A percentile compares a stretch with the other conserved stretches of the same genome.
Evolutionary conservation across 2,888 invertebrate species (phyloP).

Genomic region (Hypomecis punctinalis): DNA sequence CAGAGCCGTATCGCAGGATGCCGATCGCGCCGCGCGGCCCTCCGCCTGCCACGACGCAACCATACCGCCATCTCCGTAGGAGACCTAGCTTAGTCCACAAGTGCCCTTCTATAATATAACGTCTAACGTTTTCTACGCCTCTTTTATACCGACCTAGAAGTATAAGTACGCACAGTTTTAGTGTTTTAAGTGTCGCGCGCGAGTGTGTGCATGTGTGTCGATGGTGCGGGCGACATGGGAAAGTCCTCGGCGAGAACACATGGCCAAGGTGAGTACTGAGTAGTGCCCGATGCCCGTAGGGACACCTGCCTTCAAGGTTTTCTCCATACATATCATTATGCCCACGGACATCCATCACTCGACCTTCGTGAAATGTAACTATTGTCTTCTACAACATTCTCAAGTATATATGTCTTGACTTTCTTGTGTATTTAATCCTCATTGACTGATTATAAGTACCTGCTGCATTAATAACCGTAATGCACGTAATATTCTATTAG

Average conservation of each 20-base stretch:
- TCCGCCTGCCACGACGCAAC: constrained; percentile 78
- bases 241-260: constrained; percentile 86
- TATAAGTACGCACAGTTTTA: constrained; percentile 77
- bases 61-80: constrained; percentile 78
- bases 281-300: constrained; percentile 52
- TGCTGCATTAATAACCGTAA: not conserved
- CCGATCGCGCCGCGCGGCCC: constrained; percentile 84
- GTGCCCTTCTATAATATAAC: constrained; percentile 83
- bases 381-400: constrained; percentile 12
- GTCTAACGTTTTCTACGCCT: constrained; percentile 81
- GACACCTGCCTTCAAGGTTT: constrained; percentile 64
- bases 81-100: constrained; percentile 77
- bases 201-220: constrained; percentile 78
- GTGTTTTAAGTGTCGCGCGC: constrained; percentile 73
- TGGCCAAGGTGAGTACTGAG: constrained; percentile 85
- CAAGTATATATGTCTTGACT: not conserved
- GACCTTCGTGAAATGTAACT: constrained; percentile 37
- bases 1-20: constrained; percentile 76
- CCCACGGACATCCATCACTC: constrained; percentile 26
- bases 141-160: constrained; percentile 82
- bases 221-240: constrained; percentile 85
- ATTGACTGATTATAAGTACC: not conserved
- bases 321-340: constrained; percentile 34
- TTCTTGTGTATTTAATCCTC: not conserved
- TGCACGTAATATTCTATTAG: not conserved